Conservation (phyloP, 2,113 vertebrate genomes). For the Oryzias woworae region DNA sequence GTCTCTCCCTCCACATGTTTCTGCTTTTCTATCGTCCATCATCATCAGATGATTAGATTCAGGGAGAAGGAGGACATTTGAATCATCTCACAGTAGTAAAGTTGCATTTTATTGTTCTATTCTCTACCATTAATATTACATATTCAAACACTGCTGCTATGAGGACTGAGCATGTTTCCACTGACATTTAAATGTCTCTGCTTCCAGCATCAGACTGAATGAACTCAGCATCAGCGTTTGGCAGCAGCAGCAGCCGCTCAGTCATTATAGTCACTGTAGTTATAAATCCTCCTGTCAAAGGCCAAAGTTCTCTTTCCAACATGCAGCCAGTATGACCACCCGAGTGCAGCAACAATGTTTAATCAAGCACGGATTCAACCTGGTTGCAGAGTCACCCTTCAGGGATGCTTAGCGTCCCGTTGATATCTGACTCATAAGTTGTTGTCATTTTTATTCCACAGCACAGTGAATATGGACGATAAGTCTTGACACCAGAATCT, state of each 20-base stretch:
- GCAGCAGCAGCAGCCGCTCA: constrained; percentile 27
- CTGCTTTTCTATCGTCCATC: constrained; percentile 2
- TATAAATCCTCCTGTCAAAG: constrained; percentile 48
- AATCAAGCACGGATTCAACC: constrained; percentile 55
- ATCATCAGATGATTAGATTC: constrained; percentile 6
- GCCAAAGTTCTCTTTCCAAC: constrained; percentile 49
- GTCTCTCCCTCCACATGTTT: neutral
- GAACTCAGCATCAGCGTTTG: constrained; percentile 25
- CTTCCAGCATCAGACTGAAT: constrained; percentile 20
- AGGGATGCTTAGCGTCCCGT: constrained; percentile 36
- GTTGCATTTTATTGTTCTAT: constrained; percentile 16
- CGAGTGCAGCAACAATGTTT: constrained; percentile 50
- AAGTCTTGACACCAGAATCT: constrained; percentile 42
- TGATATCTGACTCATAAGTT: constrained; percentile 63
- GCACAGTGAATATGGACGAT: constrained; percentile 27
- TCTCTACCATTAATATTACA: constrained; percentile 19
- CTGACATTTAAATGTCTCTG: constrained; percentile 62
- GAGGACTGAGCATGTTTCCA: constrained; percentile 21
- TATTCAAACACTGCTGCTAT: constrained; percentile 19
- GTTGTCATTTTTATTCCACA: constrained; percentile 60
- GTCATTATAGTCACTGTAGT: constrained; percentile 16
- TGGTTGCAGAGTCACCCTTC: constrained; percentile 54
- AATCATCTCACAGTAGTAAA: constrained; percentile 20
- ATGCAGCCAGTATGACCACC: constrained; percentile 18
- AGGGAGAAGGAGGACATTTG: constrained; percentile 12